Evolutionary conservation across 2,113 vertebrate genomes (phyloP).

Genomic region (Pteronura brasiliensis): DNA sequence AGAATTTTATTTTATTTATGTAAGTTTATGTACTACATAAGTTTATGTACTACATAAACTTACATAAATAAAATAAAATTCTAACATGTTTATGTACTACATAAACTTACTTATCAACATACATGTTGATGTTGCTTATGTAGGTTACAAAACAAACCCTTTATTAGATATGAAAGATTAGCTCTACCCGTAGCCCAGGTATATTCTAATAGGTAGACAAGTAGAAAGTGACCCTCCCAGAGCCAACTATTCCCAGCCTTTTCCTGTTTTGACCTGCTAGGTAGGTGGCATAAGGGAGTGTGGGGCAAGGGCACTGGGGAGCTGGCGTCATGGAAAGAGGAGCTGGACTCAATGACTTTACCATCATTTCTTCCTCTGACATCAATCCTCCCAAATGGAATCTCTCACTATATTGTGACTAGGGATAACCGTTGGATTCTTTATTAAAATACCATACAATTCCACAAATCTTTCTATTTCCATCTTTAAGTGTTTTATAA

Average conservation of each 20-base stretch:
- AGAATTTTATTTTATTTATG: too few species aligned
- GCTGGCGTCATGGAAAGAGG: not conserved
- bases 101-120: too few species aligned
- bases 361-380: not conserved
- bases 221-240: not conserved
- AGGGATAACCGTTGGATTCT: not conserved
- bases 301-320: not conserved
- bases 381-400: not conserved
- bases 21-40: not conserved
- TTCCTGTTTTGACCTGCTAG: not conserved
- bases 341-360: not conserved
- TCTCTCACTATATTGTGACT: not conserved
- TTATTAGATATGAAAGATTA: not conserved
- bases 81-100: too few species aligned
- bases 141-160: not conserved
- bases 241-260: not conserved
- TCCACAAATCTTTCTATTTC: not conserved
- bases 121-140: not conserved
- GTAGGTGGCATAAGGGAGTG: not conserved
- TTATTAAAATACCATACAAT: not conserved
- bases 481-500: not conserved
- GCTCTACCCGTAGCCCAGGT: not conserved
- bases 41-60: too few species aligned
- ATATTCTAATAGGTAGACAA: not conserved
- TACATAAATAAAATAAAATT: too few species aligned